Conservation (phyloP, 2,113 vertebrate genomes). For the Phalacrocorax aristotelis region DNA sequence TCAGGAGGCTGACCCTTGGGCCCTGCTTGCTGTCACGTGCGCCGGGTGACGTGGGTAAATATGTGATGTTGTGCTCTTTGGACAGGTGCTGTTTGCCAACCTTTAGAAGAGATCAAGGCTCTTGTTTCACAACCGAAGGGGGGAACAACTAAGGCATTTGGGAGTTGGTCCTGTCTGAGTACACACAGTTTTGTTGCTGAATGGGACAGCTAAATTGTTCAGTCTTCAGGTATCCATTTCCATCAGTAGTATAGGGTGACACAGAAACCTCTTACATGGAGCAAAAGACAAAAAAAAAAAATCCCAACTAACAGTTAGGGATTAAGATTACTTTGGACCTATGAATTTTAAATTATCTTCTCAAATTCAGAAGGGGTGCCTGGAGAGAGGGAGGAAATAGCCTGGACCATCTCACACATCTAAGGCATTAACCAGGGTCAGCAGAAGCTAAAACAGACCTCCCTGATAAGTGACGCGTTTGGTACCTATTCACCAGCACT, state of each 20-base stretch:
- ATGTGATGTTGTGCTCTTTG: constrained; percentile 25
- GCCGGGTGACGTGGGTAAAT: rapidly evolving
- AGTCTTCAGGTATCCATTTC: neutral
- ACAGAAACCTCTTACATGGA: neutral
- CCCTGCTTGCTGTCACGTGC: neutral
- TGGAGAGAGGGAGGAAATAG: neutral
- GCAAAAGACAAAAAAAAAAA: neutral
- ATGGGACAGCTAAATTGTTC: neutral
- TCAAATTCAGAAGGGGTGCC: neutral
- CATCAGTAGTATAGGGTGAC: rapidly evolving
- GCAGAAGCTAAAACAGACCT: neutral
- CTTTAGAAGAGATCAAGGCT: neutral
- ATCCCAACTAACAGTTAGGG: neutral
- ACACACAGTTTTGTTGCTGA: neutral
- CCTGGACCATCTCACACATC: neutral
- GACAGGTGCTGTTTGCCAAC: neutral
- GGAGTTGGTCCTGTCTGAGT: neutral
- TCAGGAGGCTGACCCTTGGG: neutral
- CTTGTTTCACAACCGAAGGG: neutral
- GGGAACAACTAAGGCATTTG: neutral
- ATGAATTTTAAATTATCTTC: neutral
- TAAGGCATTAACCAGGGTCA: neutral
- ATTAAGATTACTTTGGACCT: neutral
- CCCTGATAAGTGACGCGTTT: neutral
- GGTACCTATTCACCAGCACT: neutral